Base-by-base conservation (phyloP, 2,797 vertebrate genomes). In the Lepus oiostolus region DNA sequence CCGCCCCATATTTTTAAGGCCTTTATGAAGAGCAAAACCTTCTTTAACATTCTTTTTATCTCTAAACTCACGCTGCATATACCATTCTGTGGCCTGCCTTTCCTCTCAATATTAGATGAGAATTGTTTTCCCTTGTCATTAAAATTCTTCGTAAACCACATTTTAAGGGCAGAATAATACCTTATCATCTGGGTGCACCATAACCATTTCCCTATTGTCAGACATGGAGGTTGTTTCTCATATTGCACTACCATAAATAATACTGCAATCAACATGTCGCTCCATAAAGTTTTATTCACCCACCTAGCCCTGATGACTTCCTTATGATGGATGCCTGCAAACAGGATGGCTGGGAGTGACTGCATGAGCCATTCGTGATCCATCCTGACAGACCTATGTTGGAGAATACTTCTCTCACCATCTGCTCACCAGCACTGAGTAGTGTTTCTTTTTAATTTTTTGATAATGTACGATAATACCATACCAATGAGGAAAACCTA, bases 81-180 rank as follows among this genome's bases (percentile, higher is more conserved):
- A 16, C 38, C 38, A 26, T 35, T 65, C 71, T 19, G 4, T 76
- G 28, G 7, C 38, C 65, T 74, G 17, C 32, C 35, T 84, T 80
- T 81, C 74, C 72, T 67, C 30, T 77, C 94, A 50, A 28, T 63
- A 65, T 82, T 71, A 22, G 32, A 89, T 72, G 81, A 93, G 76
- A 95, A 83, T 30, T 62, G 54, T 68, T 94, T 92, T 81, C 74
- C 67, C 72, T 86, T 94, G 77, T 92, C 92, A 92, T 89, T 84
- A 94, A 95, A 89, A 65, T 47, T 62, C 85, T 87, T 85, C 77
- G 77, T 63, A 89, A 89, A 81, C 76, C 54, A 30, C 77, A 85
- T 58, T 89, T 88, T 94, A 94, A 89, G 92, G 81, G 19, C 26
- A 85, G 90, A 90, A 63, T 91, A 90, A 88, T 89, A 90, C 88